These are phyloP conservation scores for Poeciliopsis presidionis DNA, from an alignment of 2,797 vertebrate species.

Conservation along the genomic window DNA sequence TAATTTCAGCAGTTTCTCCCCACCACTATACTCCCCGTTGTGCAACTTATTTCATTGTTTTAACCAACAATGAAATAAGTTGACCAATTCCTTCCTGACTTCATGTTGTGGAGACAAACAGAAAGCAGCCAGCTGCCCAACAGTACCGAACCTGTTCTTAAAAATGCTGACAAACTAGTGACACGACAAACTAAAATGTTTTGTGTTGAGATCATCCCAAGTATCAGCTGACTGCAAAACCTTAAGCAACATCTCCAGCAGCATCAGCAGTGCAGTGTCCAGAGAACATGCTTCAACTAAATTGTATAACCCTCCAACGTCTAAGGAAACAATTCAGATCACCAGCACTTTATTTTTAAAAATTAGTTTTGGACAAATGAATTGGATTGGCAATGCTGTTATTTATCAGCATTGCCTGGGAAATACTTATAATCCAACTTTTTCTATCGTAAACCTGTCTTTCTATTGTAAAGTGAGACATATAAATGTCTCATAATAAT, in stretches of 20 bases:
- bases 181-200: slow-evolving; percentile 34
- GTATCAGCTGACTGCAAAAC: slow-evolving; percentile 6
- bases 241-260: background rate
- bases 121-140: slow-evolving; percentile 31
- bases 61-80: slow-evolving; percentile 1
- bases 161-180: slow-evolving; percentile 69
- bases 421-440: background rate
- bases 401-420: background rate
- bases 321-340: background rate
- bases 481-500: background rate
- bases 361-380: no score
- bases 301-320: background rate
- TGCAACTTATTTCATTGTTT: background rate
- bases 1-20: background rate
- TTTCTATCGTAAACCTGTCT: background rate
- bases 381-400: background rate
- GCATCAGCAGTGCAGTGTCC: background rate
- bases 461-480: background rate
- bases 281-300: background rate
- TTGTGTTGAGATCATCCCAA: slow-evolving; percentile 32
- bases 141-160: slow-evolving; percentile 43
- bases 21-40: background rate
- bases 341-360: background rate
- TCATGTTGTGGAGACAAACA: slow-evolving; percentile 34
- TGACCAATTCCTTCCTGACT: slow-evolving; percentile 22